Base-by-base conservation (phyloP, 1,140 invertebrate species). In the Sycobia sp. region DNA sequence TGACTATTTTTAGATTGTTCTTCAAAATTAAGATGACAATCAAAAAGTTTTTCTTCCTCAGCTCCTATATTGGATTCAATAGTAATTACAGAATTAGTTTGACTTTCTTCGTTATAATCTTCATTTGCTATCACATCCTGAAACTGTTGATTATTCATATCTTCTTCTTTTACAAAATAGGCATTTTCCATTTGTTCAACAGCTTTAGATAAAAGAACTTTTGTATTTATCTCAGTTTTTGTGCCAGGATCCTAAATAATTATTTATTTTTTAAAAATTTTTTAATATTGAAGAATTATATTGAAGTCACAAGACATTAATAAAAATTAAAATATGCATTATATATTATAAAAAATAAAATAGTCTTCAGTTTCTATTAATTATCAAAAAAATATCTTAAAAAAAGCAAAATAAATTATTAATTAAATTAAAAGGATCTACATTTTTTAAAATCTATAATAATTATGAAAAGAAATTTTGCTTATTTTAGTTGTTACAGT, bases 161-260 rank as follows among this genome's bases (percentile, higher is more conserved):
- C 65, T 53, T 80, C 77, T 60, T 81, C 65, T 65, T 81, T 82
- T 0, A 75, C 68, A 63, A 74, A 79, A 64, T 80, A 82, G 18
- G 73, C 66, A 3, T 70, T 64, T 47, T 75, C 63, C 14, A 65
- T 65, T 36, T 68, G 62, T 18, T 68, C 54, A 29, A 51, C 27
- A 9, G 71, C 61, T 60, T 75, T 77, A 25, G 73, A 66, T 25
- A 77, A 56, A 8, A 73, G 49, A 47, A 73, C 70, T 32, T 66
- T 71, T 5, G 65, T 69, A 53, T 78, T 65, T 1, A 69, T 34
- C 20, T 82, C 80, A 2, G 79, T 82, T 62, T 82, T 79, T 4
- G 78, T 80, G n/a, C 65, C 70, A 32, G 72, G 74, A 51, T 82
- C 74, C 77, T 80, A 65, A 58, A 69, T 68, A 46, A 34, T 61